phyloP scores from a whole-genome alignment of 2,113 vertebrate species.

The Nanorana parkeri region DNA sequence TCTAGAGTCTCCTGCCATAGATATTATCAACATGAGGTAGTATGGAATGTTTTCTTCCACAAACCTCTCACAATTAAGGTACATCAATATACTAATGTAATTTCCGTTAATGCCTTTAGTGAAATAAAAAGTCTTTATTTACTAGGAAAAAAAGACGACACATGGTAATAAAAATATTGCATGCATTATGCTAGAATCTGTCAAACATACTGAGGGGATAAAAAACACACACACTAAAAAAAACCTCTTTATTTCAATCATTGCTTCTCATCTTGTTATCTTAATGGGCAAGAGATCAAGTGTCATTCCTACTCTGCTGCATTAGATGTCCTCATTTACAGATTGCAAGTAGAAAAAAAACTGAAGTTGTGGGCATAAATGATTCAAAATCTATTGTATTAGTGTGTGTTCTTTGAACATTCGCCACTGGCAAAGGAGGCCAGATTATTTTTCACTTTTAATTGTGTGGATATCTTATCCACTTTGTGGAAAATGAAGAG shows the following conservation, averaged over 20 bases:
- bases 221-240: not conserved
- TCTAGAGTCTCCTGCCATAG: too few relatives aligned
- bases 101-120: too few relatives aligned
- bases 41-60: too few relatives aligned
- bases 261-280: conserved; percentile 87
- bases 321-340: conserved; percentile 90
- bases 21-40: too few relatives aligned
- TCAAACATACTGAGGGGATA: not conserved
- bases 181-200: not conserved
- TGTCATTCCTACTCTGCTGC: conserved; percentile 72
- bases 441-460: conserved; percentile 92
- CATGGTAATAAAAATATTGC: too few relatives aligned
- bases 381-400: conserved; percentile 81
- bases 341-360: conserved; percentile 83
- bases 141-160: too few relatives aligned
- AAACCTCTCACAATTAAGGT: too few relatives aligned
- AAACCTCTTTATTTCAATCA: conserved; percentile 58
- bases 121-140: too few relatives aligned
- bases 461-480: conserved; percentile 90
- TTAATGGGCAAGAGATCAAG: conserved; percentile 83
- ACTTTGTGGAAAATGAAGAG: conserved; percentile 79
- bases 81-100: too few relatives aligned
- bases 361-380: conserved; percentile 83
- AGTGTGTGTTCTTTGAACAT: conserved; percentile 81
- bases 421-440: conserved; percentile 72